Conservation (phyloP, 2,113 vertebrate species). For the Perca flavescens region DNA sequence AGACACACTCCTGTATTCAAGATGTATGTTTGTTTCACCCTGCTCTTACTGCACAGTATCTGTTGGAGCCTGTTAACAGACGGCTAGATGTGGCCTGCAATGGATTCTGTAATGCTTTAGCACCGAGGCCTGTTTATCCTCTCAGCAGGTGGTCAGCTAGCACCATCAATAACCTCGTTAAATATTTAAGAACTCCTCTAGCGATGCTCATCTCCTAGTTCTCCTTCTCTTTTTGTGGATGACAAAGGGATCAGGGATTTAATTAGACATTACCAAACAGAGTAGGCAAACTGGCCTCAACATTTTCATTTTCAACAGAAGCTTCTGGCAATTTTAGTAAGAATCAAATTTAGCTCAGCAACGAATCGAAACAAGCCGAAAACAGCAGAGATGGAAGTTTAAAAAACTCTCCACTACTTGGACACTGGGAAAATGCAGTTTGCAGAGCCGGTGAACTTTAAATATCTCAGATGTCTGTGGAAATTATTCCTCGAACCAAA, state of each 20-base stretch:
- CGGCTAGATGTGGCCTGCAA: constrained; percentile 13
- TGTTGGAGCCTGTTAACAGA: not conserved
- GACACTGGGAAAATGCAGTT: not conserved
- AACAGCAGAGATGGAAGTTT: not conserved
- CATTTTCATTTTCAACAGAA: not conserved
- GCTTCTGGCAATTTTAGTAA: not conserved
- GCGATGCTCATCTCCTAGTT: constrained; percentile 18
- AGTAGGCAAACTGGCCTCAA: not conserved
- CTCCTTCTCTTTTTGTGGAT: constrained; percentile 22
- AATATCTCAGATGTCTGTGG: not conserved
- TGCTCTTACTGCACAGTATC: not conserved
- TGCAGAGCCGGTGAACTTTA: not conserved
- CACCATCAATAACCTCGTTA: constrained; percentile 66
- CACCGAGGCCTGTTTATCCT: constrained; percentile 48
- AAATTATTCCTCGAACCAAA: not conserved
- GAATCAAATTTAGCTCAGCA: not conserved
- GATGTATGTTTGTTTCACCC: not conserved
- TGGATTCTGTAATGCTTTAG: constrained; percentile 34
- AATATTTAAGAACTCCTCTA: constrained; percentile 61
- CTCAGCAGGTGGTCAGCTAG: constrained; percentile 43
- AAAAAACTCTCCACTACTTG: not conserved
- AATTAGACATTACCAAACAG: not conserved
- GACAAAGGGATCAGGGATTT: constrained; percentile 5
- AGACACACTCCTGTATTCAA: not conserved
- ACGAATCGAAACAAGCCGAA: not conserved